Evolutionary conservation across 2,113 vertebrate genomes (phyloP).

Genomic region (Tapirus terrestris): DNA sequence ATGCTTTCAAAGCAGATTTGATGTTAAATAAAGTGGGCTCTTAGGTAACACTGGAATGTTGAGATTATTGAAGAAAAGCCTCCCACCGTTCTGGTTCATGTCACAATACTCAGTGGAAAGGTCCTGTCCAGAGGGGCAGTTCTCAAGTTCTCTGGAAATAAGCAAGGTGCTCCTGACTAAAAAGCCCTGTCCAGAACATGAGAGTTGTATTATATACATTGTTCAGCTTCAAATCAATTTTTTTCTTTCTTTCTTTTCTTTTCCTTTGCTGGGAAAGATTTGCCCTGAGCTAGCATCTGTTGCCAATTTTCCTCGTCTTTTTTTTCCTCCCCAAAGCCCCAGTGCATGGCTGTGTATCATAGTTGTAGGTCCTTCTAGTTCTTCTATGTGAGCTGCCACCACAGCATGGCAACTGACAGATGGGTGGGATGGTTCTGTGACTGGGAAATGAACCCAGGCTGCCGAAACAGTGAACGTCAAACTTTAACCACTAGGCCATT

Average conservation of each 20-base stretch:
- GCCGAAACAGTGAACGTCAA: too few relatives aligned
- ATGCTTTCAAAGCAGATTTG: conserved; percentile 27
- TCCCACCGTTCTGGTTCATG: not conserved
- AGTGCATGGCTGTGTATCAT: too few relatives aligned
- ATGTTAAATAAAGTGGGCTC: not conserved
- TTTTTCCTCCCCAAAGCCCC: too few relatives aligned
- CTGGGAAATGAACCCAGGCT: too few relatives aligned
- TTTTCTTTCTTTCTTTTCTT: not conserved
- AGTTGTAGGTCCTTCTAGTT: too few relatives aligned
- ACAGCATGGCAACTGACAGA: too few relatives aligned
- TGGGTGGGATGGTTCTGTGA: too few relatives aligned
- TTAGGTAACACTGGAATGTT: not conserved
- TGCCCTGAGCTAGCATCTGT: too few relatives aligned
- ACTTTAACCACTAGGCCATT: too few relatives aligned
- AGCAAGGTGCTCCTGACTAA: not conserved
- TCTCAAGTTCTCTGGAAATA: conserved; percentile 31
- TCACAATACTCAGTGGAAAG: not conserved
- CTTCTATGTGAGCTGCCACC: too few relatives aligned
- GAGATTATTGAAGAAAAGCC: conserved; percentile 5
- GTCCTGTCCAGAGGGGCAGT: not conserved
- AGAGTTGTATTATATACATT: not conserved
- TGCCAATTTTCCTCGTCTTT: too few relatives aligned
- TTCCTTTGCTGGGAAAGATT: too few relatives aligned
- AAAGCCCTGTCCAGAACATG: not conserved
- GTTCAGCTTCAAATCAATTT: not conserved